Percentiles rank a stretch among this genome's conserved stretches.
Evolutionary conservation across 1,140 invertebrate species (phyloP).

Genomic region (Drosophila nikananu): DNA sequence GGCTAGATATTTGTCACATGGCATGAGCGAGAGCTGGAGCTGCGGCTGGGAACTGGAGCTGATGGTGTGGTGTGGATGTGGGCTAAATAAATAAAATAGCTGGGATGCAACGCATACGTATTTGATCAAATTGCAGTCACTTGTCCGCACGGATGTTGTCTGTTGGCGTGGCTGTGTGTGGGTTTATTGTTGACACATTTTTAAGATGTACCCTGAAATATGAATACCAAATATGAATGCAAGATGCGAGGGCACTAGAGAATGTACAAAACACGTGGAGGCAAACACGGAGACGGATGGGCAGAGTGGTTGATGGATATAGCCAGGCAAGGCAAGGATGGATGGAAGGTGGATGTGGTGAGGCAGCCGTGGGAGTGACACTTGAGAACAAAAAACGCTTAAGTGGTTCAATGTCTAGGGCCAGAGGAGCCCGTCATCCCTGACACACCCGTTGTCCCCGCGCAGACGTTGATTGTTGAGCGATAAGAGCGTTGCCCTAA

Average conservation of each 20-base stretch:
- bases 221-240: slow-evolving; percentile 50
- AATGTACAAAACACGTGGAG: slow-evolving; percentile 42
- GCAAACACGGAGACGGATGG: slow-evolving; percentile 21
- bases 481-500: slow-evolving; percentile 63
- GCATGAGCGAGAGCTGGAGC: slow-evolving; percentile 7
- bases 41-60: not conserved
- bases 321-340: not conserved
- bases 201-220: slow-evolving; percentile 45
- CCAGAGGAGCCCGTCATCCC: slow-evolving; percentile 3
- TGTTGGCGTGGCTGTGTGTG: not conserved
- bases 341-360: not conserved
- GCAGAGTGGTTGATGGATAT: slow-evolving; percentile 30
- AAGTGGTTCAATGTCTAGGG: slow-evolving; percentile 36
- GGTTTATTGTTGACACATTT: slow-evolving; percentile 71
- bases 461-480: slow-evolving; percentile 62
- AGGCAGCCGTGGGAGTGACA: slow-evolving; percentile 36
- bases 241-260: slow-evolving; percentile 28
- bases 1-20: slow-evolving; percentile 7
- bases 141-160: slow-evolving; percentile 27
- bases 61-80: not conserved
- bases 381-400: slow-evolving; percentile 64
- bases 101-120: slow-evolving; percentile 26
- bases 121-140: slow-evolving; percentile 71
- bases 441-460: not conserved
- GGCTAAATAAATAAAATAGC: slow-evolving; percentile 45